phyloP scores from a whole-genome alignment of 92 coral and sea anemone genomes.

The Palythoa caribaeorum region DNA sequence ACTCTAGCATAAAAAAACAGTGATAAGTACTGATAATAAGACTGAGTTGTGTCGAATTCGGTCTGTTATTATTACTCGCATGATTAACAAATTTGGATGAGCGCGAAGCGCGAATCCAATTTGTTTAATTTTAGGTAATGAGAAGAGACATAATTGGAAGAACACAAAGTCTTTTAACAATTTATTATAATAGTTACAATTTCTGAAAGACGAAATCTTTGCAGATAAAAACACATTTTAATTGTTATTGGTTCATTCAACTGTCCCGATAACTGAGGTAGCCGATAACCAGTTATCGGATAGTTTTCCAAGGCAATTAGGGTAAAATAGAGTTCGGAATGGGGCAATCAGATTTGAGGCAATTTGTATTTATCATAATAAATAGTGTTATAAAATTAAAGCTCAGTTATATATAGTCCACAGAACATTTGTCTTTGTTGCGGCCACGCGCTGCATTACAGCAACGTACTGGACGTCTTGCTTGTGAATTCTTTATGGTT shows the following conservation, averaged over 20 bases:
- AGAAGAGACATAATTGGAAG: no score
- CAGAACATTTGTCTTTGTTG: not conserved
- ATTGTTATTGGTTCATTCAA: no score
- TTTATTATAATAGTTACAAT: not conserved
- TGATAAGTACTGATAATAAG: not conserved
- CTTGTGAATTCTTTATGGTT: constrained; percentile 2
- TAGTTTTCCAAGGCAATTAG: no score
- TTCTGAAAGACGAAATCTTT: not conserved
- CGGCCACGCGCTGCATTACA: not conserved
- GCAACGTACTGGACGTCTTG: not conserved
- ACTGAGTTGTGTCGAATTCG: not conserved
- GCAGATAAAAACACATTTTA: not conserved
- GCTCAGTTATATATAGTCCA: not conserved
- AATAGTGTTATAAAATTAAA: constrained; percentile 17
- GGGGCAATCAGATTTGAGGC: no score
- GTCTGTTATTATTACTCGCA: not conserved
- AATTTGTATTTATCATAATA: not conserved
- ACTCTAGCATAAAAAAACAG: constrained; percentile 39
- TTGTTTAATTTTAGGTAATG: not conserved
- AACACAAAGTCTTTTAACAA: not conserved
- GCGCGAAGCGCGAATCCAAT: not conserved
- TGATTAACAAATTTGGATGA: not conserved
- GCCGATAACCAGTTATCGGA: no score
- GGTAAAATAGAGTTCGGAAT: no score
- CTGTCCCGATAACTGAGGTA: no score